Evolutionary conservation across 2,797 vertebrate genomes (phyloP).

Genomic region (Sebastes baramenuke): DNA sequence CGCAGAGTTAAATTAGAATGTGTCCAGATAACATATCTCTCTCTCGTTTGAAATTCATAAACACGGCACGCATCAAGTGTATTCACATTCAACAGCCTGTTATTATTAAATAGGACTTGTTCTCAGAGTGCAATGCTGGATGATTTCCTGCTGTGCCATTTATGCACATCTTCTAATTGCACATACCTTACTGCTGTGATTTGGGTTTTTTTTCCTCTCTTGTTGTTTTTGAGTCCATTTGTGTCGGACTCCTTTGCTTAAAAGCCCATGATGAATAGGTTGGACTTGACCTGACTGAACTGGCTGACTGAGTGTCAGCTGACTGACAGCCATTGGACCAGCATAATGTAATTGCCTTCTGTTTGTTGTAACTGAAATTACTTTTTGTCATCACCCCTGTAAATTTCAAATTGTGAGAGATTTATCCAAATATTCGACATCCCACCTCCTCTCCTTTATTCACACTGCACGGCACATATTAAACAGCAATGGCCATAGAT

Average conservation of each 20-base stretch:
- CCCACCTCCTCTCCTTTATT: neutral
- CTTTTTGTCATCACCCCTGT: neutral
- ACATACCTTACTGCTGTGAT: neutral
- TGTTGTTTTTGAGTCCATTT: conserved; percentile 25
- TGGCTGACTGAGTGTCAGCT: conserved; percentile 10
- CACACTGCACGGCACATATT: neutral
- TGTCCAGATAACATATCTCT: conserved; percentile 48
- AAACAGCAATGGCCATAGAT: neutral
- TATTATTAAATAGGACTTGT: conserved; percentile 25
- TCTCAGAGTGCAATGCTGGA: neutral
- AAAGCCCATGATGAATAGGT: conserved; percentile 43
- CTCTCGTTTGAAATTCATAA: conserved; percentile 60
- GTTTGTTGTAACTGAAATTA: neutral
- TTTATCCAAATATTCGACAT: neutral
- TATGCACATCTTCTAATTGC: conserved; percentile 10
- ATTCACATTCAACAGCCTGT: conserved; percentile 8
- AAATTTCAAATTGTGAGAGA: neutral
- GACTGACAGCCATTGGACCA: neutral
- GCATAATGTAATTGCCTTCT: neutral
- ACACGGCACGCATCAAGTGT: conserved; percentile 17
- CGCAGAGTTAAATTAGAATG: conserved; percentile 59
- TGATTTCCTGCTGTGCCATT: conserved; percentile 24
- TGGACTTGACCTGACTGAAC: conserved; percentile 32
- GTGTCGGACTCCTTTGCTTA: conserved; percentile 23
- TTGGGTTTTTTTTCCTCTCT: conserved; percentile 14